phyloP scores from a whole-genome alignment of 2,888 invertebrate species.

The Caenorhabditis doughertyi region DNA sequence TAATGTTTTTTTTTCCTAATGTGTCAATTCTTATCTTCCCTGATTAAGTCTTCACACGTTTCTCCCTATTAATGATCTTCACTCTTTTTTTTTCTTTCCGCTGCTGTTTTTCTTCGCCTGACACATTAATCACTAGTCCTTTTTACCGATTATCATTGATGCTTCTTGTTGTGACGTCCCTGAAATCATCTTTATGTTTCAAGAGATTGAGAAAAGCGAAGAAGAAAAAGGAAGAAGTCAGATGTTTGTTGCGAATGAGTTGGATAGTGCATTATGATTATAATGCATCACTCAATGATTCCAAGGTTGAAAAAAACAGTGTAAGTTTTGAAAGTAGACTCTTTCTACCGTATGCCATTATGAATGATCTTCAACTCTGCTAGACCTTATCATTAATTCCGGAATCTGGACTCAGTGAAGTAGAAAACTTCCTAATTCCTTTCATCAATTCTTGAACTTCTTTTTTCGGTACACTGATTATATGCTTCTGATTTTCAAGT shows the following conservation, averaged over 20 bases:
- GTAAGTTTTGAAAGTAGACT: too few species aligned
- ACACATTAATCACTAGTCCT: slow-evolving; percentile 42
- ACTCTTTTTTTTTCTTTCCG: slow-evolving; percentile 19
- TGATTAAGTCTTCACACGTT: neutral
- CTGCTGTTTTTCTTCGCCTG: slow-evolving; percentile 8
- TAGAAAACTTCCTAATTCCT: too few species aligned
- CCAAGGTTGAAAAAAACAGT: too few species aligned
- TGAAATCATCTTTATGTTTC: slow-evolving; percentile 29
- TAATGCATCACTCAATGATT: neutral
- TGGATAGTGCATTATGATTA: slow-evolving; percentile 32
- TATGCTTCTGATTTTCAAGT: neutral
- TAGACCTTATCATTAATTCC: too few species aligned
- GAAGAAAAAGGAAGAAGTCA: neutral
- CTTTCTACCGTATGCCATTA: too few species aligned
- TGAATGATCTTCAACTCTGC: too few species aligned
- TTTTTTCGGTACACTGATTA: slow-evolving; percentile 14
- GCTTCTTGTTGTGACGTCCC: slow-evolving; percentile 55
- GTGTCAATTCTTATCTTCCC: neutral
- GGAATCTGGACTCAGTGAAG: too few species aligned
- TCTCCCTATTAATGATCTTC: slow-evolving; percentile 29
- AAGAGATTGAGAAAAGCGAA: slow-evolving; percentile 5
- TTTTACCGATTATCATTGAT: slow-evolving; percentile 39
- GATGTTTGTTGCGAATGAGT: neutral
- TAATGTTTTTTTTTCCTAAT: neutral
- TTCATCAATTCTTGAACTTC: too few species aligned